Evolutionary conservation across 2,113 vertebrate genomes (phyloP).

Genomic region (Heterochromis multidens): DNA sequence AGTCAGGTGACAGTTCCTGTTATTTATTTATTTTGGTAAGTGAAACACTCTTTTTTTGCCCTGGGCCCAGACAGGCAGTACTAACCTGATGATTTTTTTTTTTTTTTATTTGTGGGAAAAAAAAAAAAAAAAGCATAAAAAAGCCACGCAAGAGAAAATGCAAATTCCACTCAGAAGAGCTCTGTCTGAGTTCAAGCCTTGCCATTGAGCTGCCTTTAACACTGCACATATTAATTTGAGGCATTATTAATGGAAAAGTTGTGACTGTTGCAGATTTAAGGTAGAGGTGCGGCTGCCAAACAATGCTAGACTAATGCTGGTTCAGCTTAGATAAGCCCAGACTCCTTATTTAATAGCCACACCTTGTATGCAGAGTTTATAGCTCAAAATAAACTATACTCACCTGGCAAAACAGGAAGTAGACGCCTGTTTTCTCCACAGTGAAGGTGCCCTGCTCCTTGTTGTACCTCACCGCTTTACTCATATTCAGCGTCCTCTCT

Average conservation of each 20-base stretch:
- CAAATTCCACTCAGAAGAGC: neutral
- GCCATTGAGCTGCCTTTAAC: neutral
- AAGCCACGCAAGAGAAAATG: neutral
- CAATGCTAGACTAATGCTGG: neutral
- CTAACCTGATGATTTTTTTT: neutral
- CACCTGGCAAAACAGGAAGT: conserved; percentile 92
- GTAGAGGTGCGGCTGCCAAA: neutral
- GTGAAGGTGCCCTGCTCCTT: conserved; percentile 79
- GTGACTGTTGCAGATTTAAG: neutral
- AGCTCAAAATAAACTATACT: conserved; percentile 30
- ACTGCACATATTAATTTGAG: neutral
- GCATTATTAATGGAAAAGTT: neutral
- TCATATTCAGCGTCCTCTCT: conserved; percentile 83
- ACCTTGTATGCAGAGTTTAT: neutral
- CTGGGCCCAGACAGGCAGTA: neutral
- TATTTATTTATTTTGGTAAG: no score
- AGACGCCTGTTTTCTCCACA: conserved; percentile 81
- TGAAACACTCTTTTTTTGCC: no score
- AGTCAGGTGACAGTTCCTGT: no score
- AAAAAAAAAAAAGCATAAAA: no score
- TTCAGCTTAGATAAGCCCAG: neutral
- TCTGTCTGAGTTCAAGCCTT: neutral
- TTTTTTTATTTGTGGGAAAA: neutral
- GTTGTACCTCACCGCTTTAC: conserved; percentile 83
- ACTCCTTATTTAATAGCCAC: neutral